Evolutionary conservation across 2,797 vertebrate species (phyloP).

Genomic region (Siniperca scherzeri): DNA sequence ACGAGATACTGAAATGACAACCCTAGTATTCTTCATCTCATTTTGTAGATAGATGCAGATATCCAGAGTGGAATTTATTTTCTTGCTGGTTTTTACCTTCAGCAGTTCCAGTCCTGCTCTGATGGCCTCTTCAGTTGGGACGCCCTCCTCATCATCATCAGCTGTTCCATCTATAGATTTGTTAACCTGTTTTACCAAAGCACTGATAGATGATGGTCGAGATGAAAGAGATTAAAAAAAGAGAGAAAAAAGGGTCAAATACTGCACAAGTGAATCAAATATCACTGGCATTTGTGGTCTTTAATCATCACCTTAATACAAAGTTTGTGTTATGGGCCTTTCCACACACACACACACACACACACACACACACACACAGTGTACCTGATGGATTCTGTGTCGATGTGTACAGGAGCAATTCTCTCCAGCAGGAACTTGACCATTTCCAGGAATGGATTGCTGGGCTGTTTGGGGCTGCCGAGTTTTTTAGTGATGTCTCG

Average conservation of each 20-base stretch:
- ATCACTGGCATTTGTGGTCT: neutral
- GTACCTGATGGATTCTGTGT: conserved; percentile 96
- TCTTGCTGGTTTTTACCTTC: conserved; percentile 85
- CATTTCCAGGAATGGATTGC: conserved; percentile 99
- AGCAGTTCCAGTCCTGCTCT: conserved; percentile 96
- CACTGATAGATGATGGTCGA: conserved; percentile 79
- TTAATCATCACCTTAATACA: no score
- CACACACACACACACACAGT: neutral
- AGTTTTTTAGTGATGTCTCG: conserved; percentile 98
- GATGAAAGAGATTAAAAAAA: neutral
- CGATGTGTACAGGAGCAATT: conserved; percentile 98
- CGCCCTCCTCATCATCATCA: conserved; percentile 98
- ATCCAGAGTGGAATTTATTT: neutral
- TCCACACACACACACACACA: neutral
- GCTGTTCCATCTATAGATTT: conserved; percentile 98
- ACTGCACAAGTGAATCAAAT: accelerated
- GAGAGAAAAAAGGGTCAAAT: neutral
- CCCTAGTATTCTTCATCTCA: conserved; percentile 1
- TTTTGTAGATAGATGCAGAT: neutral
- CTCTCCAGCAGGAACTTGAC: conserved; percentile 98
- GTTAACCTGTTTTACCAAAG: conserved; percentile 97
- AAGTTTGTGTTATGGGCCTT: neutral
- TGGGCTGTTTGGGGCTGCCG: conserved; percentile 97
- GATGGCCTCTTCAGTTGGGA: conserved; percentile 96
- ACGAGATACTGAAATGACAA: neutral